Percentiles rank a stretch among this genome's conserved stretches.
Evolutionary conservation across 2,888 invertebrate species (phyloP).

Genomic region (Cetonia aurata): DNA sequence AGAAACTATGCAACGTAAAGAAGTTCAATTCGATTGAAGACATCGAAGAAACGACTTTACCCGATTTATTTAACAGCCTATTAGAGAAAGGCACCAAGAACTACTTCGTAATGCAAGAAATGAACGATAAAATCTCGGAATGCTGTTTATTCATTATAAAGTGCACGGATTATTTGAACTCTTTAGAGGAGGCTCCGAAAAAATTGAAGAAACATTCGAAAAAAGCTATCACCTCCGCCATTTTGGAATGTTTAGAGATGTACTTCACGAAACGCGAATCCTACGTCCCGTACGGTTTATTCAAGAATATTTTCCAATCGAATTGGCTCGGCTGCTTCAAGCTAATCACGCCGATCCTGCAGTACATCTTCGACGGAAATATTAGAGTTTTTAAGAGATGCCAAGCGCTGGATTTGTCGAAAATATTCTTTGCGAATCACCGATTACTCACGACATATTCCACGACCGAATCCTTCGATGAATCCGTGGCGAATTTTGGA

Average conservation of each 20-base stretch:
- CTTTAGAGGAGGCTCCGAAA: conserved; percentile 63
- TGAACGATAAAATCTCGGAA: conserved; percentile 75
- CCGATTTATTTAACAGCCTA: conserved; percentile 70
- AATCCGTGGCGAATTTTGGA: conserved; percentile 69
- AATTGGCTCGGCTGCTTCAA: conserved; percentile 76
- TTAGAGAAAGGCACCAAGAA: conserved; percentile 76
- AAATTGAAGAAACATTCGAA: conserved; percentile 61
- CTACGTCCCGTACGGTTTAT: conserved; percentile 74
- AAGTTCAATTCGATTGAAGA: conserved; percentile 72
- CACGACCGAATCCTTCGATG: conserved; percentile 60
- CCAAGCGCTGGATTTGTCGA: conserved; percentile 76
- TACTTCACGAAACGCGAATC: conserved; percentile 77
- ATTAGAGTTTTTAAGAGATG: conserved; percentile 76
- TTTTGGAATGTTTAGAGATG: conserved; percentile 69
- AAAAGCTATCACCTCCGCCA: conserved; percentile 67
- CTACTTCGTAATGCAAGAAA: conserved; percentile 74
- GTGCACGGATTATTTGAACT: conserved; percentile 71
- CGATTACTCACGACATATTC: conserved; percentile 66
- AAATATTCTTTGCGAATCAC: conserved; percentile 74
- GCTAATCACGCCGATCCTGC: conserved; percentile 71
- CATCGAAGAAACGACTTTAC: conserved; percentile 70
- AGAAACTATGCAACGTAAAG: conserved; percentile 71
- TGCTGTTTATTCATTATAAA: conserved; percentile 76
- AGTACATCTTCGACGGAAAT: conserved; percentile 72
- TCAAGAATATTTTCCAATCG: conserved; percentile 74